Evolutionary conservation across 2,797 vertebrate species (phyloP).

Genomic region (Falco peregrinus): DNA sequence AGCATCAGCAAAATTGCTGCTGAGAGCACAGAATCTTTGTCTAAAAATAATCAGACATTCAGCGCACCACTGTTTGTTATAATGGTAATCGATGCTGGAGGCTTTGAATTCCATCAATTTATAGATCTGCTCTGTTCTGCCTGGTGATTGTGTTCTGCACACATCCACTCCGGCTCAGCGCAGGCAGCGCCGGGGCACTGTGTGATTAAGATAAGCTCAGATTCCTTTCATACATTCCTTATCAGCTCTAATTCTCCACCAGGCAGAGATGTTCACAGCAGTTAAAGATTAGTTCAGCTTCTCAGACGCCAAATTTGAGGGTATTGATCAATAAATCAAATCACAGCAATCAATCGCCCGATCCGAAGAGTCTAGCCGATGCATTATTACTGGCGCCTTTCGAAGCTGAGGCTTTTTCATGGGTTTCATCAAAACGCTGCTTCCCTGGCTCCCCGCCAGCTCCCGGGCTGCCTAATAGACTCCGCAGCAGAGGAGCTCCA

Average conservation of each 20-base stretch:
- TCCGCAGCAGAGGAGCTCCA: slow-evolving; percentile 80
- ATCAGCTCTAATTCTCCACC: slow-evolving; percentile 86
- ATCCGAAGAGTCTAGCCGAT: slow-evolving; percentile 94
- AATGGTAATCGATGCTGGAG: slow-evolving; percentile 99
- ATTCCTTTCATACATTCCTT: slow-evolving; percentile 92
- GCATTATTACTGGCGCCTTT: slow-evolving; percentile 93
- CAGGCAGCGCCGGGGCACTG: slow-evolving; percentile 78
- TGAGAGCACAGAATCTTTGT: slow-evolving; percentile 99
- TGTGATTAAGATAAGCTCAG: slow-evolving; percentile 93
- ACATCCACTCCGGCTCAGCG: slow-evolving; percentile 64
- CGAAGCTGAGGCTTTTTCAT: slow-evolving; percentile 75
- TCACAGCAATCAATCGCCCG: slow-evolving; percentile 94
- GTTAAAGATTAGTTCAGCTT: slow-evolving; percentile 94
- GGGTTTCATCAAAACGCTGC: slow-evolving; percentile 82
- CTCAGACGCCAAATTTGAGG: slow-evolving; percentile 91
- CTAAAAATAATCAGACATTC: slow-evolving; percentile 99
- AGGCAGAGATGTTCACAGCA: slow-evolving; percentile 89
- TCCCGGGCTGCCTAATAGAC: slow-evolving; percentile 83
- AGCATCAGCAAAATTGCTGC: slow-evolving; percentile 99
- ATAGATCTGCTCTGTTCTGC: slow-evolving; percentile 99
- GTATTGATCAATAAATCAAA: slow-evolving; percentile 99
- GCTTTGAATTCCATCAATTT: slow-evolving; percentile 99
- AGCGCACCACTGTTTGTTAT: slow-evolving; percentile 98
- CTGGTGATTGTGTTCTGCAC: slow-evolving; percentile 90
- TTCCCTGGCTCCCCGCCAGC: slow-evolving; percentile 80